These are phyloP conservation scores for Netelia virgata DNA, from an alignment of 2,888 invertebrate species.

Conservation along the genomic window DNA sequence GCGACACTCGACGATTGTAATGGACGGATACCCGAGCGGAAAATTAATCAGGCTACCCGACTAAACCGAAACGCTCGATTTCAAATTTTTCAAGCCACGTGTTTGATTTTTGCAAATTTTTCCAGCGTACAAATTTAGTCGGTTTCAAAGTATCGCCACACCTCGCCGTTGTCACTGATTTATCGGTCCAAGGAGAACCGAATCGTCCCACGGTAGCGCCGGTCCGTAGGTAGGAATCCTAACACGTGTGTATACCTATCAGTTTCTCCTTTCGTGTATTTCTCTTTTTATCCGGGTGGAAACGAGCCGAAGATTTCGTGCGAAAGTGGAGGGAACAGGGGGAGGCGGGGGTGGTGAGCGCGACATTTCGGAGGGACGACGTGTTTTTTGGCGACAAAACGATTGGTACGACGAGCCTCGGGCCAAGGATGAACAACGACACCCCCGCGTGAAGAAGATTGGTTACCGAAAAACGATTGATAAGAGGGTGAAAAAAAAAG, in stretches of 20 bases:
- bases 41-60: too few relatives aligned
- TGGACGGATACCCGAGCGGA: not conserved
- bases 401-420: constrained; percentile 40
- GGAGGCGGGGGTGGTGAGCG: constrained; percentile 9
- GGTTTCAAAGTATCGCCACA: not conserved
- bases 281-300: constrained; percentile 40
- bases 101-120: too few relatives aligned
- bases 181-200: constrained; percentile 52
- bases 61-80: too few relatives aligned
- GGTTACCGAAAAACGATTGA: constrained; percentile 44
- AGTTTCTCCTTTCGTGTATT: constrained; percentile 44
- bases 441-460: constrained; percentile 38
- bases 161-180: constrained; percentile 43
- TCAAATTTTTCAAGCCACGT: too few relatives aligned
- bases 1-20: constrained; percentile 24
- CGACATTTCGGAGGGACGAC: constrained; percentile 2
- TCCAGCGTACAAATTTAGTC: not conserved
- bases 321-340: not conserved
- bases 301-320: constrained; percentile 44
- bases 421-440: constrained; percentile 18
- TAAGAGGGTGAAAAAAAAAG: constrained; percentile 30
- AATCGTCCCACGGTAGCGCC: constrained; percentile 53
- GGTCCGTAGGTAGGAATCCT: constrained; percentile 5
- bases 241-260: constrained; percentile 9
- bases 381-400: constrained; percentile 44